Evolutionary conservation across 2,888 invertebrate species (phyloP), one percentile per base, ranked within the genome.

Genomic region (Eupeodes latifasciatus): DNA sequence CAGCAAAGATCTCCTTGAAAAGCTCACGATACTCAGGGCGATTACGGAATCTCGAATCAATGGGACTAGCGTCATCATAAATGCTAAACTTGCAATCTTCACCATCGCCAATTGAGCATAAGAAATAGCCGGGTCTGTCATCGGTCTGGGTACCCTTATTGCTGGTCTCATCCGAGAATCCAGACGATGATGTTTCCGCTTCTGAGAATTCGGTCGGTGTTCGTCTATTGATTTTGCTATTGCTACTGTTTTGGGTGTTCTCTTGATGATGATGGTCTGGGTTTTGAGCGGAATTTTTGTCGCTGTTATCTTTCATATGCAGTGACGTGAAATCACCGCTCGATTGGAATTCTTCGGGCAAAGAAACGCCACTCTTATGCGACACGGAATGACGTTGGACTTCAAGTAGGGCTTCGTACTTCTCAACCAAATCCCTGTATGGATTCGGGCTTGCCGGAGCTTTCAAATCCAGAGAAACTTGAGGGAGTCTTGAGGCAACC

Each of bases 11-110:
- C 92, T 98, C 97, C 90, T 96, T 96, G 93, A 97, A 98, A 7
- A 97, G 92, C 91, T 96, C 96, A 5, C 96, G 95, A 92, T 97
- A 97, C 91, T 97, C 97, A 0, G 97, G 97, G 44, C 96, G 95
- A 92, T 97, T 97, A 19, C 96, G 95, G 95, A 97, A 97, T 76
- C 97, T 95, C 90, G 96, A 96, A 91, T 97, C 97, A 92, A 97
- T 96, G 0, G 97, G 96, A 91, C 96, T 96, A 72, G 95, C 96
- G 92, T 96, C 96, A 91, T 96, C 96, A 92, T 97, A 97, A 92
- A 97, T 97, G 92, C 97, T 97, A 92, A 97, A 96, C 90, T 96
- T 96, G 92, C 97, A 97, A 92, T 97, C 97, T 90, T 97, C 97
- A 12, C 97, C 97, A 92, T 97, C 97, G 74, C 96, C 97, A 87